phyloP scores from a whole-genome alignment of 2,797 vertebrate species.

The Lepilemur ruficaudatus region DNA sequence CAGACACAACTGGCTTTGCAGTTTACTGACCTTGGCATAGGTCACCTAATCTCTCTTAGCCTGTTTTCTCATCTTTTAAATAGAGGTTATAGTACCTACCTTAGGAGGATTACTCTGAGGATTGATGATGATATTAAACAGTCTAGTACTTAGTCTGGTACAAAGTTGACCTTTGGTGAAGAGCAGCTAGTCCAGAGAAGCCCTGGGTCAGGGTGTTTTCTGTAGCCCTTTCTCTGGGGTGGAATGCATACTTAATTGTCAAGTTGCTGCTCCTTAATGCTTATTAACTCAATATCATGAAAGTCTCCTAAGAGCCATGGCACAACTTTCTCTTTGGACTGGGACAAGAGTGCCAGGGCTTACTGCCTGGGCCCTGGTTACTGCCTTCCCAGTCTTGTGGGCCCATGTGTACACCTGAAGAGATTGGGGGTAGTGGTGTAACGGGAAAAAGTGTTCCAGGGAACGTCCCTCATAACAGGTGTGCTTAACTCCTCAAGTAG shows the following conservation, averaged over 20 bases:
- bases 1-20: background rate
- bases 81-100: background rate
- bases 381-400: background rate
- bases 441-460: background rate
- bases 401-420: background rate
- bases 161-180: background rate
- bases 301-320: background rate
- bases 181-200: background rate
- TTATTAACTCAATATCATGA: background rate
- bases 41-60: background rate
- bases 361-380: background rate
- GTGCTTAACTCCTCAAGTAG: background rate
- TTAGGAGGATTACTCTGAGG: background rate
- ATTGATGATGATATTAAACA: background rate
- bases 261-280: background rate
- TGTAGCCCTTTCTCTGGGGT: background rate
- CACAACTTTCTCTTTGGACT: background rate
- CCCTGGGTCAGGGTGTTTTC: background rate
- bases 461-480: background rate
- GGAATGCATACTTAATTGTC: background rate
- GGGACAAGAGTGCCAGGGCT: background rate
- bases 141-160: background rate
- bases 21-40: background rate
- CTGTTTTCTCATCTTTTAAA: conserved; percentile 19
- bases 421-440: background rate